Conservation (phyloP, 2,888 invertebrate genomes). For the Oligia strigilis region DNA sequence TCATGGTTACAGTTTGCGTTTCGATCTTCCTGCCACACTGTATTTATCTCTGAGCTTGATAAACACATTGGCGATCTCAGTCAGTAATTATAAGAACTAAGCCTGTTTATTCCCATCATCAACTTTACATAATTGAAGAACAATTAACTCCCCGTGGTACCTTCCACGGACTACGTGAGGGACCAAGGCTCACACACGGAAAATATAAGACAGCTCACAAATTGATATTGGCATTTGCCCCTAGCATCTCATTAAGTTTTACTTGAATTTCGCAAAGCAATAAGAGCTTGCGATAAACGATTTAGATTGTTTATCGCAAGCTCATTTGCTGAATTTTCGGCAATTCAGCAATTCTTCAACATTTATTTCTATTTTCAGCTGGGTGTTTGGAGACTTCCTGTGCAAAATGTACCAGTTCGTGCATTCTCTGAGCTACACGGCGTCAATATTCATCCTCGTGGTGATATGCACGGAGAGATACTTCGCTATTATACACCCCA, state of each 20-base stretch:
- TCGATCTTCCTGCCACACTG: too few species aligned
- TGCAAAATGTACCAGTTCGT: conserved; percentile 98
- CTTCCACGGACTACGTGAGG: too few species aligned
- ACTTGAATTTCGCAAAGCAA: conserved; percentile 7
- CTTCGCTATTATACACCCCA: conserved; percentile 96
- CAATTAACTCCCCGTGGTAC: neutral
- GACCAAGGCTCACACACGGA: too few species aligned
- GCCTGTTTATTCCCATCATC: neutral
- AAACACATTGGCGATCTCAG: neutral
- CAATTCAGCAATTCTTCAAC: conserved; percentile 15
- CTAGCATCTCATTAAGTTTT: conserved; percentile 9
- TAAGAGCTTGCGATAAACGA: conserved; percentile 2
- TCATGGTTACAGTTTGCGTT: too few species aligned
- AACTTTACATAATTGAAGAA: neutral
- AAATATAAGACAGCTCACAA: conserved; percentile 1
- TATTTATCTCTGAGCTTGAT: neutral
- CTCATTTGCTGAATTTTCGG: neutral
- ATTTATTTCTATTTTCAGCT: conserved; percentile 89
- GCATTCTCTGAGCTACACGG: conserved; percentile 96
- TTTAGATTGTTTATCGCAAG: neutral
- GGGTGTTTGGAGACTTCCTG: conserved; percentile 95
- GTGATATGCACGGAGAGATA: conserved; percentile 97
- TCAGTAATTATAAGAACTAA: neutral
- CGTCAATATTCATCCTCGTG: conserved; percentile 96
- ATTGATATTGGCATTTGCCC: conserved; percentile 3